Evolutionary conservation across 2,113 vertebrate species (phyloP).

Genomic region (Sinocyclocheilus grahami): DNA sequence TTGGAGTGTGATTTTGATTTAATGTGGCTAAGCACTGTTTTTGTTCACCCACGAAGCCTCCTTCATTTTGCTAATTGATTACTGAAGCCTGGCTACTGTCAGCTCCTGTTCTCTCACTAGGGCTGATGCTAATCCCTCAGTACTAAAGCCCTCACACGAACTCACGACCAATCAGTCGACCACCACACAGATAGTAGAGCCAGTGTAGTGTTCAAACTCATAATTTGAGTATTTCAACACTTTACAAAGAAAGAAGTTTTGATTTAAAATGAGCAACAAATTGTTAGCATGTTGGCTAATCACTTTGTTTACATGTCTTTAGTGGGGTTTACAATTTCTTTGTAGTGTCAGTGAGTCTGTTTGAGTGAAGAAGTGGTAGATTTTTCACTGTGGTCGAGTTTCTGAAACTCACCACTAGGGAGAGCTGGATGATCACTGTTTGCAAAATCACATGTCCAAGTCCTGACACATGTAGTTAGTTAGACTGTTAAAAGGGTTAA

Average conservation of each 20-base stretch:
- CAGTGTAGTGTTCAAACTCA: background rate
- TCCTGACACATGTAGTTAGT: background rate
- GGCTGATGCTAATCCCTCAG: constrained; percentile 48
- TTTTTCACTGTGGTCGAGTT: background rate
- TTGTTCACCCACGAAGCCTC: constrained; percentile 47
- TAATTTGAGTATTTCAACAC: background rate
- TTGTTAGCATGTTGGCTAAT: background rate
- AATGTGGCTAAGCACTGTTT: constrained; percentile 50
- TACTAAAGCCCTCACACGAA: constrained; percentile 9
- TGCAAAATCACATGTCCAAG: background rate
- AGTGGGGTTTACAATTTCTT: background rate
- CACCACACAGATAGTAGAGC: background rate
- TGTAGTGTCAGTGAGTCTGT: background rate
- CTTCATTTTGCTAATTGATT: constrained; percentile 47
- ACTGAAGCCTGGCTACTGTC: constrained; percentile 47
- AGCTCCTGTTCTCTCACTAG: constrained; percentile 26
- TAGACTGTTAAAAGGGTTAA: background rate
- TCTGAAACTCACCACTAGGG: constrained; percentile 30
- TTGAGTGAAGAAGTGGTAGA: background rate
- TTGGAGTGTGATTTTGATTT: constrained; percentile 48
- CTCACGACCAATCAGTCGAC: background rate
- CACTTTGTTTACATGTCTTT: background rate
- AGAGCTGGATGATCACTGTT: constrained; percentile 24
- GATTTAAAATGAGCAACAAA: background rate
- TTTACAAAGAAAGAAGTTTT: background rate